These are phyloP conservation scores for Orestias chungarensis DNA, from an alignment of 2,797 vertebrate genomes.

Conservation along the genomic window DNA sequence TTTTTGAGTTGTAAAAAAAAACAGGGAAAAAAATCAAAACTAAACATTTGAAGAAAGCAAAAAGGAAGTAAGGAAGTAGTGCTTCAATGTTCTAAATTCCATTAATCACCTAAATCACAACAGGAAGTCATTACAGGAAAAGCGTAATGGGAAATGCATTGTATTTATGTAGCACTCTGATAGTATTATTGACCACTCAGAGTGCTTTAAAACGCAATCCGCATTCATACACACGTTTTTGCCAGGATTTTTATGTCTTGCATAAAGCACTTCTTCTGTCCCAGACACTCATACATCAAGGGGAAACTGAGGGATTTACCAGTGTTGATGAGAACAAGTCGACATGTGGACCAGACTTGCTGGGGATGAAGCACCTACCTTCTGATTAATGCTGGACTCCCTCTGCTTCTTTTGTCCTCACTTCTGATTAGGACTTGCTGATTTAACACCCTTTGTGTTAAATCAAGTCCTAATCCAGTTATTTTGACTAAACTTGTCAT, in stretches of 20 bases:
- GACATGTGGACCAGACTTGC: background rate
- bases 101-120: slow-evolving; percentile 14
- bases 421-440: background rate
- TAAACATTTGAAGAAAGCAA: background rate
- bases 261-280: background rate
- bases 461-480: background rate
- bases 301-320: background rate
- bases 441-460: too few species aligned
- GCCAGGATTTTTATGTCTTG: background rate
- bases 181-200: slow-evolving; percentile 10
- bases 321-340: background rate
- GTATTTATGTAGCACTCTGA: slow-evolving; percentile 13
- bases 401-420: background rate
- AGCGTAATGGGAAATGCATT: slow-evolving; percentile 5
- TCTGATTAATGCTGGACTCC: background rate
- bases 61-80: slow-evolving; percentile 1
- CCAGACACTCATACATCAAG: background rate
- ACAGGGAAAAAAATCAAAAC: background rate
- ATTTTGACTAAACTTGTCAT: background rate
- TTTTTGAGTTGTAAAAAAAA: background rate
- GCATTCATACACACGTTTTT: background rate
- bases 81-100: background rate
- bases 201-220: slow-evolving; percentile 8
- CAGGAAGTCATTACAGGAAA: slow-evolving; percentile 8
- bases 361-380: background rate